Conservation (phyloP, 2,888 invertebrate species). For the Zelleria hepariella region DNA sequence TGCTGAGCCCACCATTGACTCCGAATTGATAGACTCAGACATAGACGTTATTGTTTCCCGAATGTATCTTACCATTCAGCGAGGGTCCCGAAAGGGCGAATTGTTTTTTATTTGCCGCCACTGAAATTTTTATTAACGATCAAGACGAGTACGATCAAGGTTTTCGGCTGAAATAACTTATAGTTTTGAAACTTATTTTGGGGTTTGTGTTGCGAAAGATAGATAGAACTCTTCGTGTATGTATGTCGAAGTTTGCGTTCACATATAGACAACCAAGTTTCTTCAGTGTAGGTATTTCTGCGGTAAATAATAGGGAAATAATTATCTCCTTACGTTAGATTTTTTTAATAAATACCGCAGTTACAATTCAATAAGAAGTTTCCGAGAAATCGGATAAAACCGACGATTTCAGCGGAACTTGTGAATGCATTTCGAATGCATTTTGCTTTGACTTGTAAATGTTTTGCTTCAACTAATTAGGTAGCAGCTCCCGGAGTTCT, state of each 20-base stretch:
- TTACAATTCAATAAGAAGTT: conserved; percentile 23
- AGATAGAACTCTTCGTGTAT: too few species aligned
- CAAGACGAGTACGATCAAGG: conserved; percentile 5
- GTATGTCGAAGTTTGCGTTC: too few species aligned
- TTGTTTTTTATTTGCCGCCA: conserved; percentile 44
- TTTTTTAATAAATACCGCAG: too few species aligned
- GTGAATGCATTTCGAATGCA: conserved; percentile 37
- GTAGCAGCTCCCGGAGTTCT: conserved; percentile 23
- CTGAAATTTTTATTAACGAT: conserved; percentile 51
- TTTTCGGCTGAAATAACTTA: neutral
- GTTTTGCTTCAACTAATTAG: conserved; percentile 57
- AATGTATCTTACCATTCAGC: conserved; percentile 40
- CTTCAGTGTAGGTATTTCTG: too few species aligned
- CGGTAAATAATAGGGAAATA: too few species aligned
- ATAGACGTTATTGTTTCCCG: conserved; percentile 64
- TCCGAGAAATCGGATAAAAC: conserved; percentile 24
- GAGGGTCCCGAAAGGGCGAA: conserved; percentile 38
- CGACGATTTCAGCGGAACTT: conserved; percentile 29
- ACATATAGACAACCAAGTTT: too few species aligned
- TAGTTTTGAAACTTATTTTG: neutral
- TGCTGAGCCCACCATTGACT: conserved; percentile 63
- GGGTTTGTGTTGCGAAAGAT: neutral
- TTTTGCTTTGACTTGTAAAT: conserved; percentile 51
- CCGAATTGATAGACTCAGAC: conserved; percentile 60
- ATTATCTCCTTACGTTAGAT: too few species aligned